A percentile compares a stretch with the other conserved stretches of the same genome.
phyloP scores from a whole-genome alignment of 2,113 vertebrate species.

The Serilophus lunatus region DNA sequence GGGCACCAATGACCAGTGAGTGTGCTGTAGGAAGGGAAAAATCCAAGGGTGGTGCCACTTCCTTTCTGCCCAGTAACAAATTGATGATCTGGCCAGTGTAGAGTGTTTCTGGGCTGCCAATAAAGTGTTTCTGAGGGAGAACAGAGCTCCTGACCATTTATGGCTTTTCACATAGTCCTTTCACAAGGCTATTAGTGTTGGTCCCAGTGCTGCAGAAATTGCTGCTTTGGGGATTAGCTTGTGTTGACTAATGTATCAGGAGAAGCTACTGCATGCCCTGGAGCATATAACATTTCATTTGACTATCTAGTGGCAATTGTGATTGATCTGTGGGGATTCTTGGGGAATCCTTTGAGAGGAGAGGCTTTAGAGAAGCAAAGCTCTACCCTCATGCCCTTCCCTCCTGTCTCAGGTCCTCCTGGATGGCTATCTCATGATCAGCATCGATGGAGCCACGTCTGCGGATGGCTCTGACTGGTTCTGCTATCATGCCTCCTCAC shows the following conservation, averaged over 20 bases:
- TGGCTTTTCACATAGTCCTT: background rate
- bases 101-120: background rate
- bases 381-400: background rate
- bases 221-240: background rate
- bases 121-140: background rate
- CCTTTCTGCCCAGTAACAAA: background rate
- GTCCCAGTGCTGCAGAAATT: background rate
- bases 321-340: background rate
- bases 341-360: background rate
- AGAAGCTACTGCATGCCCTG: background rate
- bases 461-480: slow-evolving; percentile 86
- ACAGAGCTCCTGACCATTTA: background rate
- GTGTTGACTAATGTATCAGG: background rate
- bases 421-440: slow-evolving; percentile 93
- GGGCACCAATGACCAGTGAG: background rate
- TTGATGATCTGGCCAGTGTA: background rate
- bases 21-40: background rate
- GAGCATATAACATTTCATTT: background rate
- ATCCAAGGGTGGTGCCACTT: background rate
- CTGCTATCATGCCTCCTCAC: slow-evolving; percentile 93
- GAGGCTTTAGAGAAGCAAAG: background rate
- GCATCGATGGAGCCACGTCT: slow-evolving; percentile 83
- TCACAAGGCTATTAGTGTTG: background rate
- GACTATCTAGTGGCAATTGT: background rate
- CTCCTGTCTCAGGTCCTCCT: slow-evolving; percentile 80